Evolutionary conservation across 1,140 invertebrate species (phyloP), one percentile per base, ranked within the genome.

Genomic region (Leptoteleia sp.): DNA sequence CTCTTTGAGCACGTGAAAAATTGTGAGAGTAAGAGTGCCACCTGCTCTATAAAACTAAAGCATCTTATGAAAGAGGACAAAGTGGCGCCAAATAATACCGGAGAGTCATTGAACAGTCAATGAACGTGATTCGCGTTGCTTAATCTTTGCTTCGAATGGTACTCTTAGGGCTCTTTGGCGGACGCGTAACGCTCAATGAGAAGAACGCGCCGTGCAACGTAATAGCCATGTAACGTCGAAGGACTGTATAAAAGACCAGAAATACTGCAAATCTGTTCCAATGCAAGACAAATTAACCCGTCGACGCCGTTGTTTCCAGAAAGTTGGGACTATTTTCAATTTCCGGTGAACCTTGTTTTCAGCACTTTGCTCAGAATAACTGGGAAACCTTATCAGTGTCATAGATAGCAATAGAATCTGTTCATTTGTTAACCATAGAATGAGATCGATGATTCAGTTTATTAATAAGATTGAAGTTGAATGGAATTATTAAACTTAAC

Each of bases 61-160:
- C 37, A 52, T 50, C 50, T 65, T 38, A 52, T 50, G 50, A 65
- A 65, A 65, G 42, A 55, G 47, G 35, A 71, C 27, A 33, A 8
- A 52, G 35, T 33, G 52, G 62, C 62, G 62, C 50, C 64, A 68
- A 68, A 68, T 68, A 71, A 38, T 52, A 25, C 45, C 37, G 17
- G 33, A 40, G 22, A 62, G 55, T 72, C 80, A 76, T 75, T 84
- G 83, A 85, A 84, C 80, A 79, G 84, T 81, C 78, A 81, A 84
- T 83, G 81, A 75, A 75, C 71, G 75, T 50, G 70, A 83, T 82
- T 82, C 82, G 81, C 64, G 65, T 54, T 71, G 80, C 67, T 71
- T 83, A 81, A 84, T 85, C 83, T n/a, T 80, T 64, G 43, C 59
- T 54, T 71, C 62, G 70, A 82, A 84, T 82, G 82, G 61, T 59